These are phyloP conservation scores for Phaethornis superciliosus DNA, from an alignment of 2,113 vertebrate species.

Conservation along the genomic window DNA sequence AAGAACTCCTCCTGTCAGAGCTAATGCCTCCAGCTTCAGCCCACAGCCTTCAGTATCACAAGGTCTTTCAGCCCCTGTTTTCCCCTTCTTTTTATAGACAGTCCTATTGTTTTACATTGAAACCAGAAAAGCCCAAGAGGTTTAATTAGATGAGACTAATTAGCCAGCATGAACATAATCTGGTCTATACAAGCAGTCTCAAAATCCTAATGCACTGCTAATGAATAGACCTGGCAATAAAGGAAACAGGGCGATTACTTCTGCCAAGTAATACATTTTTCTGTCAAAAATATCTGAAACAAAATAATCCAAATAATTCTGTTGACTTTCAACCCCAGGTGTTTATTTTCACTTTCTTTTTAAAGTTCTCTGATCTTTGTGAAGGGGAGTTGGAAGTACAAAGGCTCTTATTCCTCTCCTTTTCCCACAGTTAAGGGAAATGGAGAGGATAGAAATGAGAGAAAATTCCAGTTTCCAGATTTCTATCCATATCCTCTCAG, in stretches of 20 bases:
- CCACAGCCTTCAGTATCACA: not conserved
- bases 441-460: not conserved
- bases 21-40: not conserved
- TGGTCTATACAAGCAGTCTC: not conserved
- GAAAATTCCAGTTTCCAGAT: not conserved
- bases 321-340: not conserved
- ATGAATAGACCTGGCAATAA: slow-evolving; percentile 1
- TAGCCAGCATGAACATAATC: not conserved
- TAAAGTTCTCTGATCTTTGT: not conserved
- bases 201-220: not conserved
- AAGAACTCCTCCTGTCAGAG: not conserved
- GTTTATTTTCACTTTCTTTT: slow-evolving; percentile 17
- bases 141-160: not conserved
- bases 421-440: not conserved
- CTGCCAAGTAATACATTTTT: slow-evolving; percentile 18
- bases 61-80: not conserved
- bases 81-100: not conserved
- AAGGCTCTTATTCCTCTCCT: not conserved
- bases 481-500: not conserved
- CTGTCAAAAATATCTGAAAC: slow-evolving; percentile 6
- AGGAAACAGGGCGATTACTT: not conserved
- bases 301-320: slow-evolving; percentile 18
- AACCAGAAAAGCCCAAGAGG: not conserved
- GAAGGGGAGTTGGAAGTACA: not conserved
- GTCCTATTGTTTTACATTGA: not conserved